Evolutionary conservation across 2,113 vertebrate genomes (phyloP).

Genomic region (Otus sunia): DNA sequence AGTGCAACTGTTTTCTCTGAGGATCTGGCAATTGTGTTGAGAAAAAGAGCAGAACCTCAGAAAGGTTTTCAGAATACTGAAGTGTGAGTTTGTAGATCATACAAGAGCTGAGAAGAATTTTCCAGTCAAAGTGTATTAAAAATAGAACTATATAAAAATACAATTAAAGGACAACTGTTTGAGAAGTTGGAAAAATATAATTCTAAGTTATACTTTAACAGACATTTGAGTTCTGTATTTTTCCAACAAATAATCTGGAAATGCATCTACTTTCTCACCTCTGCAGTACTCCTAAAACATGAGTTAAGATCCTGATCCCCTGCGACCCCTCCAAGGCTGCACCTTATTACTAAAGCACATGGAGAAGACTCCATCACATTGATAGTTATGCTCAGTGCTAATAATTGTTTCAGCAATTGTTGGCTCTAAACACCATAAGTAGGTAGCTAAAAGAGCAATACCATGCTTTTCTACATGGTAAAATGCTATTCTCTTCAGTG

Average conservation of each 20-base stretch:
- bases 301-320: background rate
- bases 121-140: background rate
- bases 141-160: background rate
- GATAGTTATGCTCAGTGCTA: background rate
- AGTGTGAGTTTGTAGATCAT: background rate
- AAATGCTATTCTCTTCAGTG: background rate
- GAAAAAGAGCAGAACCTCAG: background rate
- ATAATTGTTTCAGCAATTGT: background rate
- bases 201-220: background rate
- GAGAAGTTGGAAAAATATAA: background rate
- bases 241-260: background rate
- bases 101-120: background rate
- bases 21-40: background rate
- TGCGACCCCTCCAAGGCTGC: accelerated
- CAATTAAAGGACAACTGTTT: background rate
- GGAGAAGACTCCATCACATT: background rate
- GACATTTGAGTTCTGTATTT: background rate
- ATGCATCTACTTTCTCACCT: background rate
- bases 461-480: background rate
- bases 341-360: background rate
- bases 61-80: background rate
- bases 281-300: background rate
- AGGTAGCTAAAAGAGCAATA: background rate
- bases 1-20: background rate
- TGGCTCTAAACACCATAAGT: background rate